phyloP scores from a whole-genome alignment of 2,888 invertebrate genomes.

The Drosophila borborema region DNA sequence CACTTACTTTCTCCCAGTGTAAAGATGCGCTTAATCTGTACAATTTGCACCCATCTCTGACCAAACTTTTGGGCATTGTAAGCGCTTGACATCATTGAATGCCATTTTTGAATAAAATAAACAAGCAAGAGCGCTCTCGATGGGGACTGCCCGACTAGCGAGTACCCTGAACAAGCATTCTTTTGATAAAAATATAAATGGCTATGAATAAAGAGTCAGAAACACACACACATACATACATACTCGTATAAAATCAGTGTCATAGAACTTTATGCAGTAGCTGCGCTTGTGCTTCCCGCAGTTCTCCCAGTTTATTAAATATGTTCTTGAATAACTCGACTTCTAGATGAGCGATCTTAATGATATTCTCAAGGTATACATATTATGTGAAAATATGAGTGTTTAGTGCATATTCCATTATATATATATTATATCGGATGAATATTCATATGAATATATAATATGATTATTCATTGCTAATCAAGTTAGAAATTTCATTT shows the following conservation, averaged over 20 bases:
- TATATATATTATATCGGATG: background rate
- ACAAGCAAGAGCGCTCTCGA: background rate
- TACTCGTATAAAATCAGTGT: background rate
- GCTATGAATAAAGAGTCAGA: no score
- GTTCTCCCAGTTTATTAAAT: background rate
- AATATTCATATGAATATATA: background rate
- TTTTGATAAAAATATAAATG: background rate
- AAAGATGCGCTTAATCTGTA: background rate
- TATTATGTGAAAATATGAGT: no score
- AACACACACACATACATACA: background rate
- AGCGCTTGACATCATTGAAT: background rate
- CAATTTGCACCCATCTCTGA: background rate
- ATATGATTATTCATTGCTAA: background rate
- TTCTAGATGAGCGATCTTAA: background rate
- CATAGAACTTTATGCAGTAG: background rate
- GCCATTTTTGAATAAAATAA: background rate
- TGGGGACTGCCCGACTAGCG: background rate
- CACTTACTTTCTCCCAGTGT: background rate
- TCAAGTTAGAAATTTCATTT: background rate
- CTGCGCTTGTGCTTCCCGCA: background rate
- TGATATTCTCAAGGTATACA: background rate
- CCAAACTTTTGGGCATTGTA: conserved; percentile 1
- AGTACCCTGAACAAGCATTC: background rate
- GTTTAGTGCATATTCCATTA: background rate
- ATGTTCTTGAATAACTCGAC: background rate